Base-by-base conservation (phyloP, 2,888 invertebrate genomes). In the Clepsis dumicolana region DNA sequence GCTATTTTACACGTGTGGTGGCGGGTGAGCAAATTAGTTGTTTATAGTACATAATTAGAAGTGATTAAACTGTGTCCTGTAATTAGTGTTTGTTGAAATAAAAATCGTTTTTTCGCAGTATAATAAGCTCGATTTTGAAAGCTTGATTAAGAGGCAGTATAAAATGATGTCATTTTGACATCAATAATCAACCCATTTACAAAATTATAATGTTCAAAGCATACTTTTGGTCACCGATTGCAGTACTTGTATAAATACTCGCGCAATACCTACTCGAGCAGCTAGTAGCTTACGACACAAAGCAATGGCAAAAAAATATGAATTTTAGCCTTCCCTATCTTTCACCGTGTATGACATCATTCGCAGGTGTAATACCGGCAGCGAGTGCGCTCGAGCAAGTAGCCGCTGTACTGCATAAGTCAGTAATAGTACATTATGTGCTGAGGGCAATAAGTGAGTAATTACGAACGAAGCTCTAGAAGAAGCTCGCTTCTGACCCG, bases 321-420 rank as follows among this genome's bases (percentile, higher is more conserved):
- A n/a, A n/a, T n/a, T n/a, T 53, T 50, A 24, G 12, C 54, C 35
- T 57, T 57, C 12, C 57, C 57, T 57, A 57, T 35, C 29, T 29
- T 54, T 54, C 24, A 35, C 14, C n/a, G 35, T 32, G 16, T 24
- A 38, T 38, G 57, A 24, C 35, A 24, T 24, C 57, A 57, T 21
- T 12, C 48, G 7, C n/a, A 57, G 32, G 8, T 29, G 29, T 29
- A 12, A 29, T 21, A n/a, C 18, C 18, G 27, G 24, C 57, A 38
- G 57, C 35, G 38, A 14, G 57, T 1, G 38, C 57, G 38, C 38
- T 57, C 57, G 57, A 57, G n/a, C 38, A 57, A 24, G 24, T n/a
- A 57, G 57, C 24, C 38, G 57, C 57, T 21, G 10, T 14, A 44
- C 16, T 8, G 44, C 18, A 8, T 44, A 7, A 16, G 7, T 44